Percentiles rank a stretch among this genome's conserved stretches.
These are phyloP conservation scores for Gryllus bimaculatus DNA, from an alignment of 1,140 invertebrate genomes.

Conservation along the genomic window DNA sequence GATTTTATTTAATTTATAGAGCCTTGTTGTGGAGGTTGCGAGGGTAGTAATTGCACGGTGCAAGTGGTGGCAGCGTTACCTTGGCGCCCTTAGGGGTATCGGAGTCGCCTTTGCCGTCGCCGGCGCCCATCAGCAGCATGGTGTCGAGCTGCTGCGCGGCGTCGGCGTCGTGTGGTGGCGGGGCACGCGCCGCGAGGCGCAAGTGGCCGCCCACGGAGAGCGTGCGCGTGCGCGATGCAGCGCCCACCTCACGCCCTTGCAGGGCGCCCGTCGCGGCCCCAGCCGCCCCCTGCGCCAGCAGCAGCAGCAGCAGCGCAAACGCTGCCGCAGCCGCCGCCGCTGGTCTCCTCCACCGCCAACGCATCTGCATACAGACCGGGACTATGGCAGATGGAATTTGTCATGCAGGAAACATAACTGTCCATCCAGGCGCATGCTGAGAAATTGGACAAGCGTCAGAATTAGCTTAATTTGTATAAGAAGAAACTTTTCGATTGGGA, in stretches of 20 bases:
- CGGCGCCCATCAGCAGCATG: conserved; percentile 11
- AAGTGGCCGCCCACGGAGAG: not conserved
- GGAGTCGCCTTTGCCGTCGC: not conserved
- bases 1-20: not conserved
- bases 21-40: no score
- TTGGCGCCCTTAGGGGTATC: not conserved
- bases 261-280: no score
- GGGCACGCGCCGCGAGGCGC: not conserved
- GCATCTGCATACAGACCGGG: not conserved
- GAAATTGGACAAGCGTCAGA: no score
- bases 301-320: not conserved
- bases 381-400: not conserved
- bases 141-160: not conserved
- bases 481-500: not conserved
- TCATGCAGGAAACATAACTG: not conserved
- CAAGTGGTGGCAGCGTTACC: no score
- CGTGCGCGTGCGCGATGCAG: not conserved
- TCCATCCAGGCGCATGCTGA: no score
- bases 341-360: not conserved
- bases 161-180: not conserved
- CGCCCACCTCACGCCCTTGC: no score
- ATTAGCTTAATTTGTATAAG: not conserved
- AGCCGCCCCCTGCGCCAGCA: not conserved
- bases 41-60: no score
- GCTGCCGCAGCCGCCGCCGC: no score